A percentile compares a stretch with the other conserved stretches of the same genome.
phyloP scores from a whole-genome alignment of 2,888 invertebrate species.

The Steinernema scapterisci region DNA sequence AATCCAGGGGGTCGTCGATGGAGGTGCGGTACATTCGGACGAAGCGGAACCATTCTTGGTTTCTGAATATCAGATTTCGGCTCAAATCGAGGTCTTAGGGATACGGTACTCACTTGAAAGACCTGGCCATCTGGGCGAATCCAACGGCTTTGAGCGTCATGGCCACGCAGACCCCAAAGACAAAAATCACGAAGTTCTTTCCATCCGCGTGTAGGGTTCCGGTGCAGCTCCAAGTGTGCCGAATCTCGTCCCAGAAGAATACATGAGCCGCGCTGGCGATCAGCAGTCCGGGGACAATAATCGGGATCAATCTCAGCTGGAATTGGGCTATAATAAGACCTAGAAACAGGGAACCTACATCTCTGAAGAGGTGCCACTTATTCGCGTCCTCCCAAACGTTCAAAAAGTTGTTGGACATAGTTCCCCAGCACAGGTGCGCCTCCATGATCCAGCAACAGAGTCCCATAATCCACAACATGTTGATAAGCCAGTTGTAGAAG shows the following conservation, averaged over 20 bases:
- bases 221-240: neutral
- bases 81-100: too few relatives aligned
- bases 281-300: neutral
- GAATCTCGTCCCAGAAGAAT: conserved; percentile 7
- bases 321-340: neutral
- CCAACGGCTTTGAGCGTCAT: neutral
- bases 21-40: conserved; percentile 13
- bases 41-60: neutral
- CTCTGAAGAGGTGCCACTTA: neutral
- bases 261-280: neutral
- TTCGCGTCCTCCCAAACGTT: neutral
- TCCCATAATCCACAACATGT: neutral
- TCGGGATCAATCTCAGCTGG: neutral
- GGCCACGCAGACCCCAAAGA: neutral
- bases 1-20: conserved; percentile 3
- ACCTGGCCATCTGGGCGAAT: neutral
- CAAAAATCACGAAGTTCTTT: neutral
- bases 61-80: too few relatives aligned
- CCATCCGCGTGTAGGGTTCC: neutral
- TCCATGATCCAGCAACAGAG: neutral
- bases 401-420: conserved; percentile 21
- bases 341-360: neutral
- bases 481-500: conserved; percentile 21
- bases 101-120: too few relatives aligned
- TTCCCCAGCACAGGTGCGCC: conserved; percentile 25